Conservation (phyloP, 1,140 invertebrate species). For the Littorina saxatilis region DNA sequence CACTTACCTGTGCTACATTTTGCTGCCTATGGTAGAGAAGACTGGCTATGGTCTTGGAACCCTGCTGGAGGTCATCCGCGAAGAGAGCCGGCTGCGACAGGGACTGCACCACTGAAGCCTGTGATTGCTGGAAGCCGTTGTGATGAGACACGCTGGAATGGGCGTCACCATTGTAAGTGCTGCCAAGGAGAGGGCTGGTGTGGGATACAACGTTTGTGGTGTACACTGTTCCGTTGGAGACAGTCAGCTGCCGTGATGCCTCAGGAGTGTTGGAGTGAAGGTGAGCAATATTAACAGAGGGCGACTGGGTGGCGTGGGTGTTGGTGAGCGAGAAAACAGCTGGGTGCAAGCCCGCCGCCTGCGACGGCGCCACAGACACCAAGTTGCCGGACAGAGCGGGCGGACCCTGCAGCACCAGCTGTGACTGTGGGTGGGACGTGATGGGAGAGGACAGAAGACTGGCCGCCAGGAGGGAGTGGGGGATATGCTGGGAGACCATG, state of each 20-base stretch:
- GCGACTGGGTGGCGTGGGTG: no score
- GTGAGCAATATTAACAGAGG: not conserved
- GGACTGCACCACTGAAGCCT: not conserved
- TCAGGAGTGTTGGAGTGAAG: not conserved
- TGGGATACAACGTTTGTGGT: not conserved
- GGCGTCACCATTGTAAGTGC: no score
- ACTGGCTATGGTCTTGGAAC: not conserved
- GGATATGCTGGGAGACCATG: not conserved
- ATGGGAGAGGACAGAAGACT: conserved; percentile 21
- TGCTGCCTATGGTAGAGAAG: conserved; percentile 7
- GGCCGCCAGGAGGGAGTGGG: conserved; percentile 5
- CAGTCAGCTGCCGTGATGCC: not conserved
- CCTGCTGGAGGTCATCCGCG: not conserved
- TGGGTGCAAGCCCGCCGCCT: no score
- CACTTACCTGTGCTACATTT: not conserved
- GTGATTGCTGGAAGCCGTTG: not conserved
- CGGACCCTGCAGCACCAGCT: conserved; percentile 22
- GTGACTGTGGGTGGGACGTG: conserved; percentile 44
- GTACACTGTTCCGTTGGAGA: not conserved
- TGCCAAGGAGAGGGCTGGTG: not conserved
- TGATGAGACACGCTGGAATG: no score
- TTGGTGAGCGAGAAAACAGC: no score
- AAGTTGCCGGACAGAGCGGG: not conserved
- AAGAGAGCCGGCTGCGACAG: not conserved
- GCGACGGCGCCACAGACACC: not conserved